Evolutionary conservation across 2,888 invertebrate species (phyloP).

Genomic region (Cactoblastis cactorum): DNA sequence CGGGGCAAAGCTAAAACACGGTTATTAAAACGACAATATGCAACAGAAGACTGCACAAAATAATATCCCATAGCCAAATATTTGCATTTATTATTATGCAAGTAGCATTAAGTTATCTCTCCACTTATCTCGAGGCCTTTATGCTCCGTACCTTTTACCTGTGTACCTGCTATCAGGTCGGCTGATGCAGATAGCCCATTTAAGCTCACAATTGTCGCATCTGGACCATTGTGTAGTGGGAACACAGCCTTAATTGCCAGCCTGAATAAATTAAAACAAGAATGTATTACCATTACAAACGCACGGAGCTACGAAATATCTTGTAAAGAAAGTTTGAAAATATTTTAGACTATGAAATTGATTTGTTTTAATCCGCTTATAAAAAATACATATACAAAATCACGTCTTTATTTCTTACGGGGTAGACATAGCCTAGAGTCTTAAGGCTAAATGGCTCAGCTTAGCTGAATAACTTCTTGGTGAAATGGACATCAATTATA

Average conservation of each 20-base stretch:
- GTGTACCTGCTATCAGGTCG: constrained; percentile 26
- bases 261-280: constrained; percentile 74
- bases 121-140: constrained; percentile 2
- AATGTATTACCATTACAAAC: constrained; percentile 41
- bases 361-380: too few species aligned
- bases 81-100: neutral
- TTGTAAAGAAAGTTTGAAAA: neutral
- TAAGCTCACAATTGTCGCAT: constrained; percentile 72
- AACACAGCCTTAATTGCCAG: constrained; percentile 74
- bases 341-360: neutral
- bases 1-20: too few species aligned
- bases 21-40: too few species aligned
- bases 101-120: neutral
- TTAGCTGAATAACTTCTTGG: too few species aligned
- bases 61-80: neutral
- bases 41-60: neutral
- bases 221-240: constrained; percentile 66
- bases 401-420: too few species aligned
- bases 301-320: constrained; percentile 39
- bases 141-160: constrained; percentile 12
- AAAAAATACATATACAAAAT: too few species aligned
- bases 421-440: too few species aligned
- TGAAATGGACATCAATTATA: too few species aligned
- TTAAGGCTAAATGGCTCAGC: too few species aligned
- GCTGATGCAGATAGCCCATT: constrained; percentile 68